Conservation (phyloP, 2,888 invertebrate genomes). For the Melinopterus prodromus region DNA sequence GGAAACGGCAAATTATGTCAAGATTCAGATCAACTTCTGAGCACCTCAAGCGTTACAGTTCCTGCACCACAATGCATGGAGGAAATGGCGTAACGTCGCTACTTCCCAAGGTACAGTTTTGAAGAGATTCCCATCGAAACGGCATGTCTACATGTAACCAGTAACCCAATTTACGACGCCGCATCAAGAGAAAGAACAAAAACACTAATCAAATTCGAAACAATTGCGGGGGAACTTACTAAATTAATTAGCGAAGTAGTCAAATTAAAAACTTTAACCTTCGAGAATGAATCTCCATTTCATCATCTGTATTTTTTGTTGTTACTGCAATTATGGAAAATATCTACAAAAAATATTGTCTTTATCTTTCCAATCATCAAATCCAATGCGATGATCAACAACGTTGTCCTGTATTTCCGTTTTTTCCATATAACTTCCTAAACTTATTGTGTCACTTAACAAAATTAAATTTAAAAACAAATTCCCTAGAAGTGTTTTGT, state of each 20-base stretch:
- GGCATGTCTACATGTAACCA: not conserved
- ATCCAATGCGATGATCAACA: too few species aligned
- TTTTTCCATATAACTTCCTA: too few species aligned
- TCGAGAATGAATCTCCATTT: too few species aligned
- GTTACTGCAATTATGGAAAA: too few species aligned
- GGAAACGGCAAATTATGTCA: not conserved
- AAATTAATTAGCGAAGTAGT: not conserved
- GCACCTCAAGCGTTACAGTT: not conserved
- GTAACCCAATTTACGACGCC: not conserved
- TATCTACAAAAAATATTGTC: too few species aligned
- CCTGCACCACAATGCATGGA: conserved; percentile 22
- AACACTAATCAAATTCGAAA: not conserved
- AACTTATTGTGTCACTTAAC: too few species aligned
- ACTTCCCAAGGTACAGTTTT: conserved; percentile 20
- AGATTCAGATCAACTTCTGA: not conserved
- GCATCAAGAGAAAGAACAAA: not conserved
- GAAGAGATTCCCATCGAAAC: not conserved
- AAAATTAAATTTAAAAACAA: too few species aligned
- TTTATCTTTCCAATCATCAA: too few species aligned
- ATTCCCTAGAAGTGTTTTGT: too few species aligned
- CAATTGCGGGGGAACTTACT: not conserved
- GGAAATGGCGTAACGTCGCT: conserved; percentile 17
- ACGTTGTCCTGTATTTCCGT: too few species aligned
- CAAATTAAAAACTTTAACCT: too few species aligned
- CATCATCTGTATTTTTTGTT: too few species aligned